phyloP scores from a whole-genome alignment of 2,113 vertebrate genomes.

The Oostethus manadensis region DNA sequence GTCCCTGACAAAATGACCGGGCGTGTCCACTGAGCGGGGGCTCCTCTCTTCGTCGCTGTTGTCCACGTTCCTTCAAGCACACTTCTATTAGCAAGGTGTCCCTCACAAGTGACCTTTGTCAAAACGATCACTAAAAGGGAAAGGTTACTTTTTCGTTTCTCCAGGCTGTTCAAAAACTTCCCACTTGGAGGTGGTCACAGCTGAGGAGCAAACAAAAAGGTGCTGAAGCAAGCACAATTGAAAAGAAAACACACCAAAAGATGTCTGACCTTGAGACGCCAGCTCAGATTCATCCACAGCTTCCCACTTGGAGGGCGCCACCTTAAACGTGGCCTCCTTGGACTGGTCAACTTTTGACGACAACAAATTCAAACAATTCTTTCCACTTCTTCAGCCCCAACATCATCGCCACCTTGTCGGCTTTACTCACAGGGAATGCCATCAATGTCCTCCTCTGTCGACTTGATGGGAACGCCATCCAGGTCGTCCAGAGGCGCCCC shows the following conservation, averaged over 20 bases:
- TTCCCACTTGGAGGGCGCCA: constrained; percentile 97
- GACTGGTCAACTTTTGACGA: constrained; percentile 63
- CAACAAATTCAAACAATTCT: not conserved
- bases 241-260: not conserved
- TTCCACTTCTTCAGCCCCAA: not conserved
- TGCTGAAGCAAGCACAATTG: not conserved
- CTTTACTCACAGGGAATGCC: constrained; percentile 86
- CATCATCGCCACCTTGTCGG: not conserved
- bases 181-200: constrained; percentile 98
- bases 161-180: constrained; percentile 92
- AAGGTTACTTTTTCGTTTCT: constrained; percentile 82
- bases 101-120: too few relatives aligned
- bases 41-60: constrained; percentile 86
- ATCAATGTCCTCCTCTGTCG: constrained; percentile 92
- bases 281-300: constrained; percentile 91
- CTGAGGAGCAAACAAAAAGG: constrained; percentile 60
- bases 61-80: constrained; percentile 76
- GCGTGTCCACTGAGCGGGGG: constrained; percentile 83
- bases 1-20: constrained; percentile 81
- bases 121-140: too few relatives aligned
- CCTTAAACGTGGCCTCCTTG: constrained; percentile 91
- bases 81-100: not conserved
- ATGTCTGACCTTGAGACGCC: constrained; percentile 83
- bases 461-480: constrained; percentile 91
- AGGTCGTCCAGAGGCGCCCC: constrained; percentile 85